phyloP scores from a whole-genome alignment of 2,113 vertebrate genomes.

The Bufo gargarizans region DNA sequence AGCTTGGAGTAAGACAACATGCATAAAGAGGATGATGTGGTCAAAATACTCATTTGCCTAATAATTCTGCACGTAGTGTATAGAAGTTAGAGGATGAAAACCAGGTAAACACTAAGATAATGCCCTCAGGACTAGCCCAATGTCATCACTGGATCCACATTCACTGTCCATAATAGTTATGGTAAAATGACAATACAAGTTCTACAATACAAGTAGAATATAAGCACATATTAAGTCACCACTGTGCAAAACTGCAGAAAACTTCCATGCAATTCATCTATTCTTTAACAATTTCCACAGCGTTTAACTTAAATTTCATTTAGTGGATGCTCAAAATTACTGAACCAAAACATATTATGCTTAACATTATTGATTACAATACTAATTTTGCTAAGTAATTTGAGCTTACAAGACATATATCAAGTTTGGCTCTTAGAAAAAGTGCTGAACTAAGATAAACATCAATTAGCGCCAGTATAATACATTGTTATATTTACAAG shows the following conservation, averaged over 20 bases:
- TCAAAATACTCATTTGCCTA: too few relatives aligned
- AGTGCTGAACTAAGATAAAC: slow-evolving; percentile 47
- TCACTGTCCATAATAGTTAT: too few relatives aligned
- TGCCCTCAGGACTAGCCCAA: too few relatives aligned
- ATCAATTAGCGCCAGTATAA: slow-evolving; percentile 31
- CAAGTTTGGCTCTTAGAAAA: slow-evolving; percentile 37
- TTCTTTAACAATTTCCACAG: slow-evolving; percentile 9
- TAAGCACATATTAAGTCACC: neutral
- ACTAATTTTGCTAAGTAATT: slow-evolving; percentile 50
- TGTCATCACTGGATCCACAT: too few relatives aligned
- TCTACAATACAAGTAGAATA: neutral
- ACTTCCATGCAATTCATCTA: neutral
- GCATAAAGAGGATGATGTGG: too few relatives aligned
- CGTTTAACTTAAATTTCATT: slow-evolving; percentile 26
- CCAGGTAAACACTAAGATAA: too few relatives aligned
- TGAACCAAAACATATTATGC: slow-evolving; percentile 39
- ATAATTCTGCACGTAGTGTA: too few relatives aligned
- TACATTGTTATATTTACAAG: slow-evolving; percentile 33
- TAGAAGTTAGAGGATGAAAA: too few relatives aligned
- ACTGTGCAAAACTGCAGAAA: neutral
- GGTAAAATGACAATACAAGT: too few relatives aligned
- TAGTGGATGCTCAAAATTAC: slow-evolving; percentile 38
- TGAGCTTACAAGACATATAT: slow-evolving; percentile 44
- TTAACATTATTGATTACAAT: slow-evolving; percentile 56
- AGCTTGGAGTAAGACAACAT: too few relatives aligned